Base-by-base conservation (phyloP, 2,888 invertebrate genomes). In the Pyrochroa serraticornis region DNA sequence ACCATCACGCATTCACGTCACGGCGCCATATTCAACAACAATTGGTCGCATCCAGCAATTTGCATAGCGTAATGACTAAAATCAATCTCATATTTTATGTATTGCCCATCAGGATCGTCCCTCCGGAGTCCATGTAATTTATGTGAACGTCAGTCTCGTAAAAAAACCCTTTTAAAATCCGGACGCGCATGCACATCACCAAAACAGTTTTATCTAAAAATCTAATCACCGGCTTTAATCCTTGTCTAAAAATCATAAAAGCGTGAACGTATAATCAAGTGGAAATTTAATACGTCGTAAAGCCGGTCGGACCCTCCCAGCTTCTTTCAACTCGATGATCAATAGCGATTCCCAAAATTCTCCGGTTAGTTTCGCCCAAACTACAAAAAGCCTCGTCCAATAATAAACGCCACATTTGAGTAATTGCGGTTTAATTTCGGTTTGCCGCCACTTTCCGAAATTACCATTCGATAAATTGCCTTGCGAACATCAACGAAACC, bases 281-380 rank as follows among this genome's bases (percentile, higher is more conserved):
- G 65, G 72, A 71, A 72, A 72, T 71, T 70, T 71, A 72, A 72
- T 71, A 72, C 71, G 66, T 70, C 66, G 71, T 70, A 69, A 71
- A 71, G 70, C 68, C 65, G 63, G 54, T 62, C 64, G 58, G 70
- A 68, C 68, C 71, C 70, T 65, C 69, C 69, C 70, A 70, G 64
- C 58, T 66, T 65, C 65, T 69, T 66, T 65, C 61, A 57, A 57
- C 55, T 68, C 69, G 69, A 70, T 71, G 69, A 69, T 70, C 68
- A 66, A 22, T 22, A 70, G 63, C 60, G 60, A 65, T 64, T 67
- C 64, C 63, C 63, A 55, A 69, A 69, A 66, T 64, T 67, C 65
- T 68, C 66, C 59, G 66, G 22, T 41, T 30, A 38, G 31, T 31
- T 41, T 41, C 53, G 22, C 53, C 46, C 33, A 13, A 52, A 44